Conservation (phyloP, 2,888 invertebrate species). For the Drosophila mercatorum region DNA sequence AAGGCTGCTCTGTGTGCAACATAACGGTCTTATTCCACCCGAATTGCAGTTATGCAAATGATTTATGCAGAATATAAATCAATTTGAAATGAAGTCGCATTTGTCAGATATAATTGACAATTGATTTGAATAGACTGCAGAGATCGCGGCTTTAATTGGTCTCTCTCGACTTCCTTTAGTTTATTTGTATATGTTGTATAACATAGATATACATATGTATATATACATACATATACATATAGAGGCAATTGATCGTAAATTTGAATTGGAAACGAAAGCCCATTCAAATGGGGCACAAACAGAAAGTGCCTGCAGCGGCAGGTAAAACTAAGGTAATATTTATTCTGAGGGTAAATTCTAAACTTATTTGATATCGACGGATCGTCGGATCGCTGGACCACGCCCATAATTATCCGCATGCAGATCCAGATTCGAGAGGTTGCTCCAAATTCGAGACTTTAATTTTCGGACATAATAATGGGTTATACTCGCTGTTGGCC, state of each 20-base stretch:
- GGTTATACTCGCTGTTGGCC: conserved; percentile 56
- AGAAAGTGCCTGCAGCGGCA: conserved; percentile 42
- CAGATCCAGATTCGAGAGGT: conserved; percentile 41
- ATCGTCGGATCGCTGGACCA: conserved; percentile 15
- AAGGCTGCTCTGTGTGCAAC: too few relatives aligned
- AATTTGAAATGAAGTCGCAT: conserved; percentile 32
- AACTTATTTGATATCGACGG: conserved; percentile 42
- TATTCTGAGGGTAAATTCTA: conserved; percentile 38
- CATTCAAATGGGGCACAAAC: conserved; percentile 15
- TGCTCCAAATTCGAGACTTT: conserved; percentile 51
- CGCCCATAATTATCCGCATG: conserved; percentile 66
- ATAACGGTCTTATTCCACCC: not conserved
- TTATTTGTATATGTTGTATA: too few relatives aligned
- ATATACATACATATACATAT: not conserved
- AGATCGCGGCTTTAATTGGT: conserved; percentile 34
- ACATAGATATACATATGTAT: too few relatives aligned
- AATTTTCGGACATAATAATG: conserved; percentile 69
- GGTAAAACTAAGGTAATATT: conserved; percentile 12
- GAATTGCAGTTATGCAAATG: conserved; percentile 11
- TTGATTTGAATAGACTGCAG: conserved; percentile 58
- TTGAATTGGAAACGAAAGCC: conserved; percentile 24
- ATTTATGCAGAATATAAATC: conserved; percentile 46
- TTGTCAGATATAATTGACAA: conserved; percentile 73
- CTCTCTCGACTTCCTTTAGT: conserved; percentile 2
- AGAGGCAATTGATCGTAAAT: conserved; percentile 57